These are phyloP conservation scores for Drosophila lini DNA, from an alignment of 1,140 invertebrate species.

Conservation along the genomic window DNA sequence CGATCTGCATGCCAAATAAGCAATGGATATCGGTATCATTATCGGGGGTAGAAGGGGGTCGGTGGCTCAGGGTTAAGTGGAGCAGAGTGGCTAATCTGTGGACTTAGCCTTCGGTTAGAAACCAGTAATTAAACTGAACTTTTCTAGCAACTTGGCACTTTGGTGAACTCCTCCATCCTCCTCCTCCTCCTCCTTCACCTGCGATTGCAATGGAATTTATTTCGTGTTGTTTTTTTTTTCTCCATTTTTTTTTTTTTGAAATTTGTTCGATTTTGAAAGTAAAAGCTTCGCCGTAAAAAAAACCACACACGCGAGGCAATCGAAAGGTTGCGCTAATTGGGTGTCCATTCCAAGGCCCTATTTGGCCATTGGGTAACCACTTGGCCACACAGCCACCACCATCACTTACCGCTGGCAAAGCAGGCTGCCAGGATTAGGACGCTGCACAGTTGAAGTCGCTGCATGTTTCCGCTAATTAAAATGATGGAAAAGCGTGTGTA, in stretches of 20 bases:
- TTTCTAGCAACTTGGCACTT: conserved; percentile 2
- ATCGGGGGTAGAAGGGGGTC: background rate
- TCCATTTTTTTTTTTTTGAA: background rate
- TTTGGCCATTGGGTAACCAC: conserved; percentile 10
- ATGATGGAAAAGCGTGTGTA: background rate
- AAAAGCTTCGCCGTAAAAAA: conserved; percentile 53
- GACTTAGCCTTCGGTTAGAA: conserved; percentile 53
- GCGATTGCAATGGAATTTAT: conserved; percentile 14
- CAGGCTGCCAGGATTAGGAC: conserved; percentile 66
- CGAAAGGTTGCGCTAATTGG: conserved; percentile 66
- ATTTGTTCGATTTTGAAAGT: conserved; percentile 71
- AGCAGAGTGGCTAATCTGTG: conserved; percentile 52
- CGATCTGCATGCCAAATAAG: conserved; percentile 71
- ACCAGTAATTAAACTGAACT: conserved; percentile 55
- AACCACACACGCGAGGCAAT: conserved; percentile 40
- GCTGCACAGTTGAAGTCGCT: conserved; percentile 48
- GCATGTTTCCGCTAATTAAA: conserved; percentile 35
- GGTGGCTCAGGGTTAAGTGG: conserved; percentile 54
- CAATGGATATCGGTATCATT: background rate
- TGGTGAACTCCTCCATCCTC: background rate
- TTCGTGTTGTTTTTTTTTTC: background rate
- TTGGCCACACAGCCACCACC: background rate
- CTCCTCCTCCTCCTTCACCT: background rate
- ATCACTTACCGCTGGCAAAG: conserved; percentile 59
- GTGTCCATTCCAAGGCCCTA: conserved; percentile 22